Evolutionary conservation across 2,113 vertebrate species (phyloP), one percentile per base, ranked within the genome.

Genomic region (Anthoscopus minutus): DNA sequence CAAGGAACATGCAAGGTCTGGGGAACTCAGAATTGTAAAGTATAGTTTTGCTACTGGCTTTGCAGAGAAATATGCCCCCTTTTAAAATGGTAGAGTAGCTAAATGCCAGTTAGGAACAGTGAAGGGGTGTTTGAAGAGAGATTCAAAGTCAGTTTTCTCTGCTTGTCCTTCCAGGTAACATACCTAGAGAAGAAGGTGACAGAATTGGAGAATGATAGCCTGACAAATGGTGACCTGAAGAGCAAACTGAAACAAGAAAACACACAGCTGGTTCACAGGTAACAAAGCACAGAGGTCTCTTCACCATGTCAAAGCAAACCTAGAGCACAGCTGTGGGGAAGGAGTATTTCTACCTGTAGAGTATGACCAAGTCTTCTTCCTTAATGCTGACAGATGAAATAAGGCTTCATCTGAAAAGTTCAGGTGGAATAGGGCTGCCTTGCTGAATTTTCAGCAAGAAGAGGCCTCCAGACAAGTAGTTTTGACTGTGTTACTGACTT

Each of bases 181-280:
- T 98, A 97, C 85, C 95, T 99, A 86, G 99, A 99, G 81, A 99
- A 99, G 96, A 99, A 99, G 88, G 99, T 99, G 93, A 98, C 98
- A 9, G 99, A 99, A 78, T 97, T 99, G 83, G 99, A 99, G 95
- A 98, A 98, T 7, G 99, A 99, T 85, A 99, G 97, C 94, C 88
- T 98, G 93, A 98, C 98, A 77, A 99, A 98, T 0, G 98, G 98
- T 47, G 99, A 99, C 89, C 93, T 99, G 74, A 99, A 99, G 96
- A 99, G 98, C 96, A 99, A 98, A 97, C 96, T 99, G 92, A 99
- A 99, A 91, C 99, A 99, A 91, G 99, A 99, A 83, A 99, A 99
- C 95, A 99, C 98, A 0, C 99, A 99, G 56, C 97, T 99, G 16
- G 99, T 99, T 20, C 99, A 99, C 98, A 99, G 99, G 99, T 99